Percentiles rank a stretch among this genome's conserved stretches.
phyloP scores from a whole-genome alignment of 2,797 vertebrate species.

The Microctenopoma lineatum region DNA sequence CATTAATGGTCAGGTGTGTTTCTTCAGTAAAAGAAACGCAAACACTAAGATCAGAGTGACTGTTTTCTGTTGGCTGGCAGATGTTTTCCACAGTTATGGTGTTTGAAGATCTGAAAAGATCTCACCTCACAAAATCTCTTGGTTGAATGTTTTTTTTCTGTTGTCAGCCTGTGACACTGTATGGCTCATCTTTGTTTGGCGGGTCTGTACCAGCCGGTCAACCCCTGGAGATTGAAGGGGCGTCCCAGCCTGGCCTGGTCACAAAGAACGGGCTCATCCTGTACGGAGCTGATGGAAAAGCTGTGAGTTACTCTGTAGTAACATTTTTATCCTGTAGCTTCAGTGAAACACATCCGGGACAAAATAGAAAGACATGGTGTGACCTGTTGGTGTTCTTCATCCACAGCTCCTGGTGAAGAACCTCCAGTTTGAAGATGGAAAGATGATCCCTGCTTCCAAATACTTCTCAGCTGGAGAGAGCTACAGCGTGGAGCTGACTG shows the following conservation, averaged over 20 bases:
- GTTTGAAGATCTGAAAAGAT: neutral
- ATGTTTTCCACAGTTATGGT: no score
- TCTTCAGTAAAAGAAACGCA: slow-evolving; percentile 8
- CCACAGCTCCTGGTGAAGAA: slow-evolving; percentile 90
- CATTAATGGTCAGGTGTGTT: slow-evolving; percentile 89
- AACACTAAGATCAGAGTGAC: neutral
- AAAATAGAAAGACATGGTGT: neutral
- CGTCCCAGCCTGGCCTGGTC: slow-evolving; percentile 86
- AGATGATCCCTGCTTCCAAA: slow-evolving; percentile 95
- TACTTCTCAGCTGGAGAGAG: slow-evolving; percentile 90
- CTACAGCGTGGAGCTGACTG: slow-evolving; percentile 87
- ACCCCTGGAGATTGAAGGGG: slow-evolving; percentile 87
- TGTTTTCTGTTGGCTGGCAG: no score
- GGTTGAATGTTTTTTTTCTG: neutral
- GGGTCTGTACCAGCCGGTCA: slow-evolving; percentile 85
- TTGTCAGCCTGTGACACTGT: slow-evolving; percentile 89
- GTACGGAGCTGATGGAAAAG: slow-evolving; percentile 91
- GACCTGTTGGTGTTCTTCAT: neutral
- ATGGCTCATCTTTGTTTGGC: slow-evolving; percentile 89
- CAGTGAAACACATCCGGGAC: no score
- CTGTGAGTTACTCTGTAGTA: slow-evolving; percentile 79
- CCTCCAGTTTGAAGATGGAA: slow-evolving; percentile 94
- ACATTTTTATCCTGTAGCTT: no score
- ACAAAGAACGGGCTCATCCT: slow-evolving; percentile 91
- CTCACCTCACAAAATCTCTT: neutral